Conservation (phyloP, 2,113 vertebrate genomes). For the Vombatus ursinus region DNA sequence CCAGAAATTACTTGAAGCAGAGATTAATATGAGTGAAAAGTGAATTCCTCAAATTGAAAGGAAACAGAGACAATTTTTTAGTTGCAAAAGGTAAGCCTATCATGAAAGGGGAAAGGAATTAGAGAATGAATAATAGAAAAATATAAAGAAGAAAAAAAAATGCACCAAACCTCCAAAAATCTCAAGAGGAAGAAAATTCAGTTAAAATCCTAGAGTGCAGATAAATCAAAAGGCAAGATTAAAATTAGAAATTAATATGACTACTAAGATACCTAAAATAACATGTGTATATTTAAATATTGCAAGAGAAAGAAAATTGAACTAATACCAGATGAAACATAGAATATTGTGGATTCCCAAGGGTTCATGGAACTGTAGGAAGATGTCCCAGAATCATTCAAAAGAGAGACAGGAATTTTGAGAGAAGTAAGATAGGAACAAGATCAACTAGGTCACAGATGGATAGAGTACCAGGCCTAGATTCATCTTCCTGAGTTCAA, state of each 20-base stretch:
- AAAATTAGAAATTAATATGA: not conserved
- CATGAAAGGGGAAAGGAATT: not conserved
- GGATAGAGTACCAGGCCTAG: no score
- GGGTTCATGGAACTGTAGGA: not conserved
- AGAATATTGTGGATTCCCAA: not conserved
- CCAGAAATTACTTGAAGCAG: not conserved
- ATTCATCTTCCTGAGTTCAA: no score
- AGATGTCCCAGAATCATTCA: not conserved
- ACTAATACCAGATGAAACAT: not conserved
- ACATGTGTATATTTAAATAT: not conserved
- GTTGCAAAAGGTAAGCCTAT: not conserved
- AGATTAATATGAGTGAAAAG: not conserved
- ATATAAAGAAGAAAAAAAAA: not conserved
- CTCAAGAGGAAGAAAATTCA: not conserved
- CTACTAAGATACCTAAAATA: not conserved
- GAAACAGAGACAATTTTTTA: not conserved
- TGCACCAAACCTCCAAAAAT: not conserved
- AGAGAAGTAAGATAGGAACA: not conserved
- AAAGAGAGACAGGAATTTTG: not conserved
- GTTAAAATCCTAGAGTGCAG: not conserved
- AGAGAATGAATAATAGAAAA: not conserved
- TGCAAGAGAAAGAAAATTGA: not conserved
- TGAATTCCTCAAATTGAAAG: not conserved
- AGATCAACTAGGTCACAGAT: not conserved
- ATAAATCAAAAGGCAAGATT: not conserved